Conservation (phyloP, 64 coral and sea anemone species). For the Montipora cactus region DNA sequence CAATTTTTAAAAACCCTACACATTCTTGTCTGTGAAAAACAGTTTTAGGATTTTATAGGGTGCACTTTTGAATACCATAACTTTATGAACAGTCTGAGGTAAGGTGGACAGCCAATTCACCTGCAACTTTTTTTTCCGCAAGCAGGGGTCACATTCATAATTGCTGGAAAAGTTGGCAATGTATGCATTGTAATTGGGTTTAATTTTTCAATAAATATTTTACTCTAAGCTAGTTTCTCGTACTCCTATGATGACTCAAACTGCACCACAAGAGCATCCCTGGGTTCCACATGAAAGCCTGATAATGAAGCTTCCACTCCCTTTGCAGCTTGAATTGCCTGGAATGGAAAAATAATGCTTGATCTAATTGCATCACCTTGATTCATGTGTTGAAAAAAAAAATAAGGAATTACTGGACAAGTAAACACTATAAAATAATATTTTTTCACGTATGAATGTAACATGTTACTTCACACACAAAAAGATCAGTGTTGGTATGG, state of each 20-base stretch:
- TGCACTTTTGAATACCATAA: too few relatives aligned
- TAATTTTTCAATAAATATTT: constrained; percentile 46
- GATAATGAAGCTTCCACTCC: constrained; percentile 81
- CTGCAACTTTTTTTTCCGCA: not conserved
- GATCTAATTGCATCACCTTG: not conserved
- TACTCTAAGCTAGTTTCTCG: not conserved
- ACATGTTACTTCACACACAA: too few relatives aligned
- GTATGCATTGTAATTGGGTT: not conserved
- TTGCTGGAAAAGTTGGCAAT: not conserved
- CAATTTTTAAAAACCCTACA: too few relatives aligned
- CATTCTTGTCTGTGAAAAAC: too few relatives aligned
- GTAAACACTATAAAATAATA: too few relatives aligned
- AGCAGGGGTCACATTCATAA: not conserved
- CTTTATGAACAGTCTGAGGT: not conserved
- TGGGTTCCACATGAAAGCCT: constrained; percentile 83
- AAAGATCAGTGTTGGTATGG: too few relatives aligned
- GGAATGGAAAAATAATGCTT: not conserved
- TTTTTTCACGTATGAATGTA: too few relatives aligned
- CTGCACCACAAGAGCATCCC: constrained; percentile 81
- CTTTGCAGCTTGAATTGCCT: constrained; percentile 78
- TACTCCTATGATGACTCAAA: constrained; percentile 90
- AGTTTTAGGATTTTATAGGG: too few relatives aligned
- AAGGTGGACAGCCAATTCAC: not conserved
- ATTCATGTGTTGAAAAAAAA: not conserved
- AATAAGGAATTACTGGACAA: not conserved